Percentiles rank a stretch among this genome's conserved stretches.
Evolutionary conservation across 2,113 vertebrate genomes (phyloP).

Genomic region (Callaeas wilsoni): DNA sequence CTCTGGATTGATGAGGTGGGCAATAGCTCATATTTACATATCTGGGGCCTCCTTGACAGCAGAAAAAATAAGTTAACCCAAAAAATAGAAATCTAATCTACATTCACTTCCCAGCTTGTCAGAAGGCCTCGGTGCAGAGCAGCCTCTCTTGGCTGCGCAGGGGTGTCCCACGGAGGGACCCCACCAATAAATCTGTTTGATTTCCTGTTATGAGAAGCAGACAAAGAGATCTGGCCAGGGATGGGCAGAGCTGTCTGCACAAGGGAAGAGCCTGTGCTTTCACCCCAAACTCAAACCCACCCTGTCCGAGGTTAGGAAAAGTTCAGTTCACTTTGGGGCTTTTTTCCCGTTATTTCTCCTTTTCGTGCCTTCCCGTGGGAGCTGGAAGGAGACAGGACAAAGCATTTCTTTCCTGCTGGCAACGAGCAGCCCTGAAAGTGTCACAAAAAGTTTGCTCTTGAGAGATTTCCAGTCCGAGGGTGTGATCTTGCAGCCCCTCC

Average conservation of each 20-base stretch:
- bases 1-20: slow-evolving; percentile 54
- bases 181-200: slow-evolving; percentile 52
- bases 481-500: slow-evolving; percentile 2
- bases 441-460: background rate
- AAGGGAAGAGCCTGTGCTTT: slow-evolving; percentile 42
- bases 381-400: slow-evolving; percentile 34
- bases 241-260: slow-evolving; percentile 53
- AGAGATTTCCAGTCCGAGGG: background rate
- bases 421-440: background rate
- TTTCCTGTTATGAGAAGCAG: slow-evolving; percentile 64
- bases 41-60: slow-evolving; percentile 39
- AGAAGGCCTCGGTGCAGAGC: background rate
- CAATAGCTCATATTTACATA: slow-evolving; percentile 53
- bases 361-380: background rate
- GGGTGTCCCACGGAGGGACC: slow-evolving; percentile 29
- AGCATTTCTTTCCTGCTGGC: slow-evolving; percentile 35
- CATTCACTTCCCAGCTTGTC: slow-evolving; percentile 54
- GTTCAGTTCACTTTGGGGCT: slow-evolving; percentile 41
- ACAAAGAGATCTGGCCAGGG: slow-evolving; percentile 7
- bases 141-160: slow-evolving; percentile 13
- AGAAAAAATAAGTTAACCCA: slow-evolving; percentile 28
- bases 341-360: slow-evolving; percentile 8
- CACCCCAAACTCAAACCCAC: slow-evolving; percentile 32
- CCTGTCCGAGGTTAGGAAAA: slow-evolving; percentile 15
- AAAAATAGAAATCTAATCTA: slow-evolving; percentile 48